A percentile compares a stretch with the other conserved stretches of the same genome.
These are phyloP conservation scores for Aspidiotus destructor DNA, from an alignment of 2,888 invertebrate species.

Conservation along the genomic window DNA sequence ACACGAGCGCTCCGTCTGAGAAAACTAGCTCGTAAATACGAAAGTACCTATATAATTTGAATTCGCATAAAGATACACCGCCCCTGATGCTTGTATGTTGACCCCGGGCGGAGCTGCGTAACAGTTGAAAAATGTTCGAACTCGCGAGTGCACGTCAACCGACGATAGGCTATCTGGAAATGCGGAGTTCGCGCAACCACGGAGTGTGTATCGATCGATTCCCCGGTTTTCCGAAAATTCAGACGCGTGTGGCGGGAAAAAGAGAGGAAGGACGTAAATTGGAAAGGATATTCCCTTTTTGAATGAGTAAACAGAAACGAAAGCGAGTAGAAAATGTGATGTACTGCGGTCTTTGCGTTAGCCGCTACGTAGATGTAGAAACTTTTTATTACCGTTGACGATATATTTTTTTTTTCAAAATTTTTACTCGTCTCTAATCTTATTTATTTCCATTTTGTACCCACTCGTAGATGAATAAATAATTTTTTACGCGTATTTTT, in stretches of 20 bases:
- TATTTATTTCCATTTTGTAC: neutral
- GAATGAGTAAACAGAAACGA: slow-evolving; percentile 27
- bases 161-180: neutral
- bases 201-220: slow-evolving; percentile 15
- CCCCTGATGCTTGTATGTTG: neutral
- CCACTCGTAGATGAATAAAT: no score
- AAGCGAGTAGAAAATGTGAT: slow-evolving; percentile 16
- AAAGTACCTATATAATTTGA: slow-evolving; percentile 13
- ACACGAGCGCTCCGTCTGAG: no score
- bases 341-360: slow-evolving; percentile 21
- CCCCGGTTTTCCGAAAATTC: slow-evolving; percentile 24
- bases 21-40: no score
- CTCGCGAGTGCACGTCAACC: neutral
- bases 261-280: slow-evolving; percentile 19
- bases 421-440: neutral
- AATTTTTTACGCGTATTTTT: neutral
- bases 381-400: slow-evolving; percentile 6
- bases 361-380: slow-evolving; percentile 12
- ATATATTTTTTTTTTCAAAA: neutral
- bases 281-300: slow-evolving; percentile 5
- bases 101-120: slow-evolving; percentile 24
- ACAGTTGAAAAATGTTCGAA: slow-evolving; percentile 19
- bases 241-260: neutral
- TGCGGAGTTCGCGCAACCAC: slow-evolving; percentile 20
- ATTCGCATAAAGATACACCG: slow-evolving; percentile 1